Evolutionary conservation across 1,140 invertebrate genomes (phyloP).

Genomic region (Oscheius sp.): DNA sequence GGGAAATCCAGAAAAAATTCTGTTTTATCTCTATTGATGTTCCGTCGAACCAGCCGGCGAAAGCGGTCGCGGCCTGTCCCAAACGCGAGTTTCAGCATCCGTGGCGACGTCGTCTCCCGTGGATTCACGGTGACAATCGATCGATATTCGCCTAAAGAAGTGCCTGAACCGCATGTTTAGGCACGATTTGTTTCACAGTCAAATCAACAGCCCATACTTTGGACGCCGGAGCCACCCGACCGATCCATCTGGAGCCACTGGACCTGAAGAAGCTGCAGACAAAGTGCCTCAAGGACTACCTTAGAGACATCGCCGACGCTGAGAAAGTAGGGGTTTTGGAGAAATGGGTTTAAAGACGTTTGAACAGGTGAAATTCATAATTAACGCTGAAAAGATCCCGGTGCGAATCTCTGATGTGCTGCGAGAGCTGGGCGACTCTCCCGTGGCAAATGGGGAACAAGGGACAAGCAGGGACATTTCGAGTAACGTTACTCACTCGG

Average conservation of each 20-base stretch:
- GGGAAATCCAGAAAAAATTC: too few species aligned
- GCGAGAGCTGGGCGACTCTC: conserved; percentile 41
- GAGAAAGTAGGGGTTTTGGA: conserved; percentile 41
- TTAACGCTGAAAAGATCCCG: conserved; percentile 49
- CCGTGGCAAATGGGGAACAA: conserved; percentile 39
- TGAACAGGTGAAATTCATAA: conserved; percentile 55
- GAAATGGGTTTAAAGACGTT: background rate
- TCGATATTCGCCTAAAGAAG: background rate
- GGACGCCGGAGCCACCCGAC: conserved; percentile 24
- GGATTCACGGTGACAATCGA: background rate
- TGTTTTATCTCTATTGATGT: too few species aligned
- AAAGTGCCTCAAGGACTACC: conserved; percentile 52
- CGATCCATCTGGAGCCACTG: conserved; percentile 58
- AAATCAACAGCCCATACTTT: conserved; percentile 51
- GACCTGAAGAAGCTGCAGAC: conserved; percentile 57
- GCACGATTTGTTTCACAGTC: conserved; percentile 59
- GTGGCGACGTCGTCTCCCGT: too few species aligned
- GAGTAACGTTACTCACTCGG: conserved; percentile 59
- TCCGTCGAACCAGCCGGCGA: too few species aligned
- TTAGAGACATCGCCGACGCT: conserved; percentile 51
- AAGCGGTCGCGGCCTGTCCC: too few species aligned
- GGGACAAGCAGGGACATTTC: conserved; percentile 55
- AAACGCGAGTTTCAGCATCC: too few species aligned
- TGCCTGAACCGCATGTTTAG: conserved; percentile 4
- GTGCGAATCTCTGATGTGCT: conserved; percentile 52